These are phyloP conservation scores for Crambe crambe DNA, from an alignment of 37 sponge, comb jelly and placozoan genomes.

Conservation along the genomic window DNA sequence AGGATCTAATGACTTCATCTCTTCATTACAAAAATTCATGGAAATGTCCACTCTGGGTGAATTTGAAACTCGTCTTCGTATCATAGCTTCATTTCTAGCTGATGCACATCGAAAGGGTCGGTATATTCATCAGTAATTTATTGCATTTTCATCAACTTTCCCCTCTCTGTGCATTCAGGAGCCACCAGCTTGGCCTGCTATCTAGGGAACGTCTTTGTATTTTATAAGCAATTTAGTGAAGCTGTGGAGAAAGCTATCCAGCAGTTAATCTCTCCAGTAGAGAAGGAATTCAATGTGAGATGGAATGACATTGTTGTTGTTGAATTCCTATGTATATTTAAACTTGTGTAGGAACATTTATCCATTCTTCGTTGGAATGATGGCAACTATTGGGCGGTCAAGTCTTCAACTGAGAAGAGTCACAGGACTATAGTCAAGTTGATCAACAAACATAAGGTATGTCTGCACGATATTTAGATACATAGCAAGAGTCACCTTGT, in stretches of 20 bases:
- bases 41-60: constrained; percentile 76
- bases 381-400: constrained; percentile 90
- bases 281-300: constrained; percentile 84
- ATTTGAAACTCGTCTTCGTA: constrained; percentile 39
- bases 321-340: background rate
- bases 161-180: too few relatives aligned
- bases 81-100: constrained; percentile 41
- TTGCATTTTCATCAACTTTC: background rate
- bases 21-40: constrained; percentile 58
- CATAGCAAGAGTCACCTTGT: too few relatives aligned
- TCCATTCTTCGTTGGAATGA: constrained; percentile 88
- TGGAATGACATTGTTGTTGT: background rate
- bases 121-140: background rate
- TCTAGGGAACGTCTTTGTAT: constrained; percentile 47
- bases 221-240: constrained; percentile 70
- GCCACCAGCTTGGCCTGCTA: background rate
- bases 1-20: background rate
- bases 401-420: constrained; percentile 67
- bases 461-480: too few relatives aligned
- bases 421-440: constrained; percentile 66
- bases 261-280: constrained; percentile 50
- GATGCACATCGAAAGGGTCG: constrained; percentile 14
- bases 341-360: constrained; percentile 63
- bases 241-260: constrained; percentile 38
- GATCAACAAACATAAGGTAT: constrained; percentile 77